Evolutionary conservation across 1,140 invertebrate genomes (phyloP).

Genomic region (Limonius californicus): DNA sequence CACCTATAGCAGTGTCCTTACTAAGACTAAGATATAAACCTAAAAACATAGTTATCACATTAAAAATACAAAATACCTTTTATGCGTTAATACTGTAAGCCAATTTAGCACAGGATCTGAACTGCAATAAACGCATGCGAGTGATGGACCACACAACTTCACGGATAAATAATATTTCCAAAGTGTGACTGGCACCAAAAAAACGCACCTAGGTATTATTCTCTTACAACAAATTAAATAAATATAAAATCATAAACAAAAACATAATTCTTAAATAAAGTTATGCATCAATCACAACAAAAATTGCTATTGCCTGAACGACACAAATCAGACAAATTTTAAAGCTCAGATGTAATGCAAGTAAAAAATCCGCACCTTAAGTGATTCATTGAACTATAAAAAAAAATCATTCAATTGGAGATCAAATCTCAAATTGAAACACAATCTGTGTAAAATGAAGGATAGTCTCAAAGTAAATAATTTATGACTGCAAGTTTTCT

Average conservation of each 20-base stretch:
- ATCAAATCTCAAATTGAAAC: background rate
- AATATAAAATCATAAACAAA: slow-evolving; percentile 9
- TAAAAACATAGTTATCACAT: slow-evolving; percentile 21
- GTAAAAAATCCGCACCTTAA: no score
- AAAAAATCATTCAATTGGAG: no score
- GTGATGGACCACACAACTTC: background rate
- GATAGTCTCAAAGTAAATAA: background rate
- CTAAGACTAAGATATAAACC: no score
- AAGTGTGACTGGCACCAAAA: slow-evolving; percentile 4
- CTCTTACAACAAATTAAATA: slow-evolving; percentile 12
- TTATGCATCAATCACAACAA: no score
- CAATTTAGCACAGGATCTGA: slow-evolving; percentile 1
- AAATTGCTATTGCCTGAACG: background rate
- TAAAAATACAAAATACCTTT: slow-evolving; percentile 26
- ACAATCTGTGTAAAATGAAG: background rate
- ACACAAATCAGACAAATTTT: slow-evolving; percentile 15
- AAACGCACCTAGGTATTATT: slow-evolving; percentile 2
- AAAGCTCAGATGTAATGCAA: background rate
- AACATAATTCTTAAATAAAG: background rate
- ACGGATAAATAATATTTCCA: slow-evolving; percentile 1
- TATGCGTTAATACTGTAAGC: slow-evolving; percentile 14
- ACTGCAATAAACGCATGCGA: slow-evolving; percentile 14
- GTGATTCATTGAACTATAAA: no score
- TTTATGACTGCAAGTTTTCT: slow-evolving; percentile 18
- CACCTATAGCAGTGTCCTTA: no score